phyloP scores from a whole-genome alignment of 2,888 invertebrate genomes.

The Drosophila stalkeri region DNA sequence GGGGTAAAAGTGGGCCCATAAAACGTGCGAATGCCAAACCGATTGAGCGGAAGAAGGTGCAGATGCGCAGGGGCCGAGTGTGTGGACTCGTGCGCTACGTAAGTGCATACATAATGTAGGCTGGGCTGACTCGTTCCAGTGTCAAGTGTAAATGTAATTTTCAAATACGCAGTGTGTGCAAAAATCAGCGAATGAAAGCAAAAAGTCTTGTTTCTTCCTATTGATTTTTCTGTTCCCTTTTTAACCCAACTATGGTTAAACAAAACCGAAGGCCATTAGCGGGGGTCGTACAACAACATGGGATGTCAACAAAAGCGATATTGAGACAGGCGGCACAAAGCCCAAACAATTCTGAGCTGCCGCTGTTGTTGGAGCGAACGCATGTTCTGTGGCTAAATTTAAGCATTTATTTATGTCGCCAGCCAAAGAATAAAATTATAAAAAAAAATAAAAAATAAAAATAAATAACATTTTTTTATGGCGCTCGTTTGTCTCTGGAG shows the following conservation, averaged over 20 bases:
- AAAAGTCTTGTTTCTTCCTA: conserved; percentile 44
- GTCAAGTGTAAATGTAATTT: conserved; percentile 78
- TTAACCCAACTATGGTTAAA: conserved; percentile 6
- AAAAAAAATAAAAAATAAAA: background rate
- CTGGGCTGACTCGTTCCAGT: conserved; percentile 45
- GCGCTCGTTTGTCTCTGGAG: conserved; percentile 13
- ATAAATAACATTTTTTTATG: conserved; percentile 8
- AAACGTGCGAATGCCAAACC: conserved; percentile 43
- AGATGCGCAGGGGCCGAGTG: too few species aligned
- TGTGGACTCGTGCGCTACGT: conserved; percentile 1
- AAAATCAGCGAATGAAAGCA: conserved; percentile 51
- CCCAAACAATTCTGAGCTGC: background rate
- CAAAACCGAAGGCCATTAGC: conserved; percentile 13
- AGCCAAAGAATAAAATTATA: conserved; percentile 7
- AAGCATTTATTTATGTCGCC: conserved; percentile 38
- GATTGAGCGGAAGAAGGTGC: conserved; percentile 23
- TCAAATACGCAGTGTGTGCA: conserved; percentile 67
- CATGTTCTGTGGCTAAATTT: conserved; percentile 34
- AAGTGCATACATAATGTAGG: conserved; percentile 26
- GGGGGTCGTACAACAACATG: conserved; percentile 46
- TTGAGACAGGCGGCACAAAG: background rate
- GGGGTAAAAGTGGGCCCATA: conserved; percentile 39
- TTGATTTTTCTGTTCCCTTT: conserved; percentile 60
- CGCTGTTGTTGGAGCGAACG: conserved; percentile 6
- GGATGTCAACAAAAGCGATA: conserved; percentile 8